Conservation (phyloP, 2,797 vertebrate genomes). For the Cossypha polioptera region DNA sequence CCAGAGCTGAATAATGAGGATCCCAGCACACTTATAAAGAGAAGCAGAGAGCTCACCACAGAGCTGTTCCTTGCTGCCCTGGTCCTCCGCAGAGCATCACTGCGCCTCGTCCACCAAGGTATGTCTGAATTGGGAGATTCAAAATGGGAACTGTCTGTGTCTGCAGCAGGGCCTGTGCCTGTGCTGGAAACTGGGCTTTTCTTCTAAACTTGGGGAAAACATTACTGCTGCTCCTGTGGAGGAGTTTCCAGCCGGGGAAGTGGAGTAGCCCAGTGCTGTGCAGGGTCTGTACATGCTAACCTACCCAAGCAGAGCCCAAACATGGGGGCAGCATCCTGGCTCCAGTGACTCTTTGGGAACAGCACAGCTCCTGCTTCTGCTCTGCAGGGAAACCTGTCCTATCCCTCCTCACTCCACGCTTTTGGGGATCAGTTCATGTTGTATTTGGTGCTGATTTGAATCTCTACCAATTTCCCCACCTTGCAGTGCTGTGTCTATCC, state of each 20-base stretch:
- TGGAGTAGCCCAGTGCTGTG: neutral
- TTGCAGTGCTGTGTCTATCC: neutral
- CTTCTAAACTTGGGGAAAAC: neutral
- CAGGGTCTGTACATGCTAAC: neutral
- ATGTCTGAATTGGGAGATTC: neutral
- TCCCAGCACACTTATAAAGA: slow-evolving; percentile 63
- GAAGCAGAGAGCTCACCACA: neutral
- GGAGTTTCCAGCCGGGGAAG: neutral
- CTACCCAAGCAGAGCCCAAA: neutral
- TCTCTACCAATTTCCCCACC: neutral
- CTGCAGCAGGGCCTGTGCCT: rapidly evolving
- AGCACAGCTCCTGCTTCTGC: neutral
- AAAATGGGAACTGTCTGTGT: neutral
- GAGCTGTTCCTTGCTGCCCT: neutral
- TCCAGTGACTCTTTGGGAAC: neutral
- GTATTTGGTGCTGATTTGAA: neutral
- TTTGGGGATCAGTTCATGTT: neutral
- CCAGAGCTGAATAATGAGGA: slow-evolving; percentile 26
- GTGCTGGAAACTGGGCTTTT: neutral
- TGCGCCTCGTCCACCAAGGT: slow-evolving; percentile 16
- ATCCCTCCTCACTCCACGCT: neutral
- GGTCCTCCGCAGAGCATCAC: neutral
- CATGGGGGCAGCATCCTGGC: neutral
- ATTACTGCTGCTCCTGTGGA: rapidly evolving
- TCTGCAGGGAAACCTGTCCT: rapidly evolving